These are phyloP conservation scores for Bradypodion ventrale DNA, from an alignment of 2,797 vertebrate species.

Conservation along the genomic window DNA sequence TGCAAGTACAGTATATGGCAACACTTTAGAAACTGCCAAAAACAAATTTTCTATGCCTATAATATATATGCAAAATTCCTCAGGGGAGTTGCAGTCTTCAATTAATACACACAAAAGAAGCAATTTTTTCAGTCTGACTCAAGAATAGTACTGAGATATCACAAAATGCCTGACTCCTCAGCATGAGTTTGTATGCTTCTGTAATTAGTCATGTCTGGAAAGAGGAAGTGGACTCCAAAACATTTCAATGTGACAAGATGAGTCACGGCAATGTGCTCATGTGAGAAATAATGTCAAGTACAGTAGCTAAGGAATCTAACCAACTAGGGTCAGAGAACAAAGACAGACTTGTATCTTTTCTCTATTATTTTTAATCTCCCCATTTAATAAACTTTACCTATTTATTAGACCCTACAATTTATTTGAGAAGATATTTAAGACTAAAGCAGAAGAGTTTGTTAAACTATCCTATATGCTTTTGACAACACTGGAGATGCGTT, in stretches of 20 bases:
- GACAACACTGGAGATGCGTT: not conserved
- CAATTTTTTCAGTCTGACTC: not conserved
- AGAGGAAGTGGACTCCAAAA: not conserved
- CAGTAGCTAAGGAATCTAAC: not conserved
- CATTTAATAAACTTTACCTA: not conserved
- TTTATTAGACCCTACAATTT: not conserved
- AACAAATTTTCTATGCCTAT: not conserved
- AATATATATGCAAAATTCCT: not conserved
- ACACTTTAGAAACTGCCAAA: not conserved
- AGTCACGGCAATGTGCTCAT: not conserved
- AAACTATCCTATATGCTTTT: not conserved
- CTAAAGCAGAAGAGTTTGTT: not conserved
- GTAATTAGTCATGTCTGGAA: not conserved
- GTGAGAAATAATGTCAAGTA: not conserved
- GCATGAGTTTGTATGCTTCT: not conserved
- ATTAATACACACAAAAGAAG: not conserved
- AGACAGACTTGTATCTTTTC: not conserved
- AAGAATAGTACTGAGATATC: not conserved
- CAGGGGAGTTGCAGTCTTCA: not conserved
- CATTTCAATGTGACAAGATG: not conserved
- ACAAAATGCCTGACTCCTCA: not conserved
- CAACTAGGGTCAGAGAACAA: not conserved
- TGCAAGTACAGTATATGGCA: not conserved
- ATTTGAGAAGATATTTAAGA: not conserved
- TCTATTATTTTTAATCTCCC: not conserved